Conservation (phyloP, 30 jellyfish, hydroid and myxozoan species). For the Calvadosia cruxmelitensis region DNA sequence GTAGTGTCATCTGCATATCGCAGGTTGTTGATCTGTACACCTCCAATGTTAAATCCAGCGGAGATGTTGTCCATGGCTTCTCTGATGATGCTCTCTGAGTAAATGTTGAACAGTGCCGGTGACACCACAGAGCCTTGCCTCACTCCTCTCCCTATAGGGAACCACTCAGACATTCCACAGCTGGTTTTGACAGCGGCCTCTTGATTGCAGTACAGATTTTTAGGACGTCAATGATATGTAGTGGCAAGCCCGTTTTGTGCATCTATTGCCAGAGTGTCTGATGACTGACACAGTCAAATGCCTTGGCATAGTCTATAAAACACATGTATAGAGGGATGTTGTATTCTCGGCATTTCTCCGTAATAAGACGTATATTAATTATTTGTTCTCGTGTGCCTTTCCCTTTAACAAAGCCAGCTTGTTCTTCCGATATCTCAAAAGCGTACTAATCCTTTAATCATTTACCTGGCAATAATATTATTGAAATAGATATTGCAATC, state of each 20-base stretch:
- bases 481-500: too few relatives aligned
- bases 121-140: constrained; percentile 20
- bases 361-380: constrained; percentile 11
- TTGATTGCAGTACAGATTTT: constrained; percentile 17
- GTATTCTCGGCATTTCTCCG: constrained; percentile 9
- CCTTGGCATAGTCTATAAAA: constrained; percentile 14
- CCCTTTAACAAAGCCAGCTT: constrained; percentile 21
- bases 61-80: background rate
- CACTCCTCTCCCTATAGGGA: constrained; percentile 6
- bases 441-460: too few relatives aligned
- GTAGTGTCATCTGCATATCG: constrained; percentile 21
- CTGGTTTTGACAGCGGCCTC: constrained; percentile 11
- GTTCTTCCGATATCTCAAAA: constrained; percentile 16
- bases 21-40: background rate
- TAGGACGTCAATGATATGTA: constrained; percentile 8
- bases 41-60: constrained; percentile 18
- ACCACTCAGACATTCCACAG: constrained; percentile 15
- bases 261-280: constrained; percentile 4
- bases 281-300: constrained; percentile 22
- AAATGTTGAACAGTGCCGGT: constrained; percentile 11
- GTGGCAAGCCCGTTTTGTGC: constrained; percentile 13
- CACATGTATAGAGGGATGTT: background rate
- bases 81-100: constrained; percentile 14
- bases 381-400: constrained; percentile 19
- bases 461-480: too few relatives aligned